Conservation (phyloP, 2,113 vertebrate species). For the Trachemys scripta region DNA sequence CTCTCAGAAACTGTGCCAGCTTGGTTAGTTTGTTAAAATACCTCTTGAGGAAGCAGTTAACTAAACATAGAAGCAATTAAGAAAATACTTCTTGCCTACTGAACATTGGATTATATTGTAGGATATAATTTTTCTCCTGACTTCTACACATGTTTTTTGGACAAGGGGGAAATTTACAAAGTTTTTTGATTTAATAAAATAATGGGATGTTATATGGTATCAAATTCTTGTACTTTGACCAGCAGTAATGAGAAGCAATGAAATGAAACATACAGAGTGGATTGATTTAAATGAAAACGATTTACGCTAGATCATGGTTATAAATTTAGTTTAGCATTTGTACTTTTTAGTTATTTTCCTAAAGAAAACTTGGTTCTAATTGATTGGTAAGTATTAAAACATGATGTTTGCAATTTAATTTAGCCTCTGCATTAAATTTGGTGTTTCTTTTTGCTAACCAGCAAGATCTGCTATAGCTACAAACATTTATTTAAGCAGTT, state of each 20-base stretch:
- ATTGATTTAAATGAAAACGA: not conserved
- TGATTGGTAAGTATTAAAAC: no score
- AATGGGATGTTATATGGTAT: not conserved
- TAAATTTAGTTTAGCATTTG: not conserved
- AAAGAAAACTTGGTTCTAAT: no score
- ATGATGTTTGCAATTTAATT: no score
- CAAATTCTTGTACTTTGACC: not conserved
- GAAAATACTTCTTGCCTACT: not conserved
- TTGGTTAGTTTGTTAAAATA: not conserved
- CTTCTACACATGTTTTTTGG: not conserved
- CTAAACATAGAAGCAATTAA: accelerated
- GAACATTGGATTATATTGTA: not conserved
- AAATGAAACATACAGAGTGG: not conserved
- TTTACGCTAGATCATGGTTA: not conserved
- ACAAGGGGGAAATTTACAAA: not conserved
- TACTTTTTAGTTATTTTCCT: not conserved
- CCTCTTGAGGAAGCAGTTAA: not conserved
- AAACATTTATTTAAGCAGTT: no score
- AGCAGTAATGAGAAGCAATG: accelerated
- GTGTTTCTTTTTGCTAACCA: no score
- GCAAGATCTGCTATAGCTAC: no score
- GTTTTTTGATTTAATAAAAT: not conserved
- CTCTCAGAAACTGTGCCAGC: not conserved
- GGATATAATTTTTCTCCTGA: not conserved
- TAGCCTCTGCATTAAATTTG: no score